Evolutionary conservation across 2,113 vertebrate genomes (phyloP).

Genomic region (Heloderma charlesbogerti): DNA sequence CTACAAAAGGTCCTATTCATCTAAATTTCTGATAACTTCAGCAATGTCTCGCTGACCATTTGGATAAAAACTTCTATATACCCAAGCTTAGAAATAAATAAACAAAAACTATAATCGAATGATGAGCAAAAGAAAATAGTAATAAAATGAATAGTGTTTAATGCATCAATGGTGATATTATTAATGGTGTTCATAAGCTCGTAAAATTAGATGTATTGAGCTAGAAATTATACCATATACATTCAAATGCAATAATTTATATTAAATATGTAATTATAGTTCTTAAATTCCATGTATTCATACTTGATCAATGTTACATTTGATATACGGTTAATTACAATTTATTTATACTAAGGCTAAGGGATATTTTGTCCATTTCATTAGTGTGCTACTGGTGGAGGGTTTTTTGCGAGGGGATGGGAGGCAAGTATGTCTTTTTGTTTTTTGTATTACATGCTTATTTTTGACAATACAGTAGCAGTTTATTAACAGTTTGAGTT

Average conservation of each 20-base stretch:
- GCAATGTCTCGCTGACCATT: not conserved
- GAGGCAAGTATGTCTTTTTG: conserved; percentile 16
- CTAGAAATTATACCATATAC: conserved; percentile 32
- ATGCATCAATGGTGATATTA: conserved; percentile 26
- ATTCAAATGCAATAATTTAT: conserved; percentile 25
- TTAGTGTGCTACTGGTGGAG: not conserved
- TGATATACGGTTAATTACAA: not conserved
- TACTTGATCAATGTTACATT: conserved; percentile 44
- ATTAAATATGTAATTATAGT: conserved; percentile 18
- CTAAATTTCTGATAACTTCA: not conserved
- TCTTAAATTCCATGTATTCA: not conserved
- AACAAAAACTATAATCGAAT: conserved; percentile 31
- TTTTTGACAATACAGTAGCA: conserved; percentile 7
- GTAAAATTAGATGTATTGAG: conserved; percentile 37
- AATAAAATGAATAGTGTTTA: conserved; percentile 7
- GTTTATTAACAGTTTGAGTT: not conserved
- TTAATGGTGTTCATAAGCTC: conserved; percentile 39
- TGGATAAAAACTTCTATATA: not conserved
- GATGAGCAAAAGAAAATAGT: conserved; percentile 24
- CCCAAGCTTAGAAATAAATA: conserved; percentile 4
- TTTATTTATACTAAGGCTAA: conserved; percentile 5
- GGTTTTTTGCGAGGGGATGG: no score
- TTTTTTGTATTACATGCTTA: not conserved
- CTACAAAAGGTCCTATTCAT: not conserved
- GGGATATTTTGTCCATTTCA: not conserved